Conservation (phyloP, 2,888 invertebrate genomes). For the Dinocampus coccinellae region DNA sequence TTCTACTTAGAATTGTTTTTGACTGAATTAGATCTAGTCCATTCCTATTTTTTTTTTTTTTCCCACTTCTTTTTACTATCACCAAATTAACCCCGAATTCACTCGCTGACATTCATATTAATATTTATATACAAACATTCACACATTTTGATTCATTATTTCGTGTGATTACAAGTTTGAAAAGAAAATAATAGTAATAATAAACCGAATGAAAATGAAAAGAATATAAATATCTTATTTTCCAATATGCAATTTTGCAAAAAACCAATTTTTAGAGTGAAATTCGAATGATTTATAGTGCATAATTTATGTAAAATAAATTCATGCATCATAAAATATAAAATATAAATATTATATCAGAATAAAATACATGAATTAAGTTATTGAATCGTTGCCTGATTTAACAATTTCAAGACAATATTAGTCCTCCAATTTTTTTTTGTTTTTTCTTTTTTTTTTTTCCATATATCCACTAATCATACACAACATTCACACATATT, state of each 20-base stretch:
- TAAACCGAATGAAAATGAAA: too few species aligned
- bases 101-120: neutral
- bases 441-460: neutral
- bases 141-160: constrained; percentile 8
- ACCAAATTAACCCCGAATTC: neutral
- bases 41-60: neutral
- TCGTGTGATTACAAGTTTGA: neutral
- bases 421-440: too few species aligned
- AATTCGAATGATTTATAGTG: neutral
- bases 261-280: neutral
- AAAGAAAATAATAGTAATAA: too few species aligned
- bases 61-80: neutral
- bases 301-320: neutral
- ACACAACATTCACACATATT: neutral
- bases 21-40: too few species aligned
- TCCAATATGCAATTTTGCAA: neutral
- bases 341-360: neutral
- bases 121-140: neutral
- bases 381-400: neutral
- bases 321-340: neutral
- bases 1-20: too few species aligned
- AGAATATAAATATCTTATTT: neutral
- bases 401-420: neutral
- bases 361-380: neutral
- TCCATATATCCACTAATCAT: neutral